Percentiles rank a stretch among this genome's conserved stretches.
Conservation (phyloP, 2,797 vertebrate species). For the Uromys caudimaculatus region DNA sequence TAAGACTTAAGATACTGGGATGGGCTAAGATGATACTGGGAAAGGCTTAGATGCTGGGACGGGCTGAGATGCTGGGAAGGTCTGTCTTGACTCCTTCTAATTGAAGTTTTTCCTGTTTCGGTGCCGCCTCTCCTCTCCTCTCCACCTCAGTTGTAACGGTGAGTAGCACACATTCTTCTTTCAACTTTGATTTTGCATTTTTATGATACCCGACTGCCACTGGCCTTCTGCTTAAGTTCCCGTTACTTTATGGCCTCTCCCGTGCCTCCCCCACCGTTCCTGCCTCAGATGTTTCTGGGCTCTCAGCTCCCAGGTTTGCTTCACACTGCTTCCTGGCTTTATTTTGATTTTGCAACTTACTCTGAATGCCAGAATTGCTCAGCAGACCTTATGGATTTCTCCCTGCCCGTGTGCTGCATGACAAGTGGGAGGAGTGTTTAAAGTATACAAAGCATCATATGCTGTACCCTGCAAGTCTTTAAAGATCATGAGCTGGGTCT, state of each 20-base stretch:
- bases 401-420: background rate
- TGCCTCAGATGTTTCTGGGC: too few species aligned
- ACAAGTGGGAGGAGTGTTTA: background rate
- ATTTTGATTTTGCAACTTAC: conserved; percentile 30
- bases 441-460: conserved; percentile 37
- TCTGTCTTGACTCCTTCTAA: conserved; percentile 76
- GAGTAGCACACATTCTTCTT: conserved; percentile 85
- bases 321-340: background rate
- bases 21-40: background rate
- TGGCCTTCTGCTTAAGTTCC: conserved; percentile 32
- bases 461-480: background rate
- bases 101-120: conserved; percentile 78
- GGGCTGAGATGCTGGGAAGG: background rate
- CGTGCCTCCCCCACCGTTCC: background rate
- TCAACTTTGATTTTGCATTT: background rate
- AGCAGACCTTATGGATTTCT: background rate
- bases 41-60: background rate
- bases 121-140: conserved; percentile 69
- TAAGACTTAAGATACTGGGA: conserved; percentile 41
- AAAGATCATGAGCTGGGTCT: background rate
- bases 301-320: background rate
- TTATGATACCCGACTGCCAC: background rate
- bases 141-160: conserved; percentile 95
- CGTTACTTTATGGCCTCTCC: background rate
- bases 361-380: background rate